Conservation (phyloP, 2,888 invertebrate genomes). For the Drosophila maculinotata region DNA sequence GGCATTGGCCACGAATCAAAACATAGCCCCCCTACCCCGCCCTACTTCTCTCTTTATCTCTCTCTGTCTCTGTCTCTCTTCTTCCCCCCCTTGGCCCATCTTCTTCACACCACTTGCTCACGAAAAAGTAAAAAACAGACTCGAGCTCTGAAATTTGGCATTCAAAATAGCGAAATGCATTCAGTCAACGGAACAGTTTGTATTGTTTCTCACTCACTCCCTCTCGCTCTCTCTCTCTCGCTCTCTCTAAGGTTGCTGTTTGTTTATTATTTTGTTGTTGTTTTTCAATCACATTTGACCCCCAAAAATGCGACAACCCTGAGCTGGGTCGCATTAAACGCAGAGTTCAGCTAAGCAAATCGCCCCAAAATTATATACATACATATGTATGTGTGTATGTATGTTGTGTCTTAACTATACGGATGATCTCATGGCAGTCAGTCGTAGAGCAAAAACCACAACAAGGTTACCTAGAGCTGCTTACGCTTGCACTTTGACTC, state of each 20-base stretch:
- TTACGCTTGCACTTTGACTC: slow-evolving; percentile 15
- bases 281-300: slow-evolving; percentile 55
- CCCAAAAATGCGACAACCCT: slow-evolving; percentile 67
- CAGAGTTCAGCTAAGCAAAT: slow-evolving; percentile 51
- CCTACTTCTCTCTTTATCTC: neutral
- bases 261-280: slow-evolving; percentile 11
- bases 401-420: slow-evolving; percentile 4
- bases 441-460: neutral
- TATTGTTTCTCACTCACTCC: slow-evolving; percentile 15
- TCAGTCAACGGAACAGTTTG: slow-evolving; percentile 65
- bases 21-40: neutral
- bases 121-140: neutral
- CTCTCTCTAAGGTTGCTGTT: slow-evolving; percentile 10
- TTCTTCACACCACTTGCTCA: neutral
- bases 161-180: slow-evolving; percentile 55
- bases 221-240: neutral
- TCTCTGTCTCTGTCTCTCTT: neutral
- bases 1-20: slow-evolving; percentile 60
- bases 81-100: too few relatives aligned
- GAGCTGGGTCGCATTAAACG: slow-evolving; percentile 58
- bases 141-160: slow-evolving; percentile 44
- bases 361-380: slow-evolving; percentile 17
- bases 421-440: slow-evolving; percentile 47
- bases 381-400: slow-evolving; percentile 5
- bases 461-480: slow-evolving; percentile 35